Conservation (phyloP, 1,140 invertebrate species). For the Acromyrmex charruanus region DNA sequence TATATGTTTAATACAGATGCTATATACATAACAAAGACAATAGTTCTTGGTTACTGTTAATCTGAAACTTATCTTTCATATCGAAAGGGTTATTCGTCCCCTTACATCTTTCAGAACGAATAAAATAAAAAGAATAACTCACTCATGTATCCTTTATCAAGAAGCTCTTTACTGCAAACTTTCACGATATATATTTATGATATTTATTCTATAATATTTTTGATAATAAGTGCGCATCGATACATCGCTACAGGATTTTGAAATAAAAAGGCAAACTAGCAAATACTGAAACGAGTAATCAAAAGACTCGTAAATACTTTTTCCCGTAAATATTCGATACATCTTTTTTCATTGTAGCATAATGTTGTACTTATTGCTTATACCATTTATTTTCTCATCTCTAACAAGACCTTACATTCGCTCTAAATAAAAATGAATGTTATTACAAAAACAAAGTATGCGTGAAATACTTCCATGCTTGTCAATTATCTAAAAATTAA, state of each 20-base stretch:
- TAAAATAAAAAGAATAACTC: not conserved
- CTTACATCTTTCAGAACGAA: not conserved
- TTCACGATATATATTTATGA: conserved; percentile 29
- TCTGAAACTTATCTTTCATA: conserved; percentile 69
- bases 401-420: not conserved
- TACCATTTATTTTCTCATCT: conserved; percentile 29
- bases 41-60: conserved; percentile 81
- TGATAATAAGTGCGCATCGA: conserved; percentile 57
- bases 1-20: conserved; percentile 52
- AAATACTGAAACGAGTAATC: conserved; percentile 13
- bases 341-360: conserved; percentile 26
- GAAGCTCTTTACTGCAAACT: conserved; percentile 42
- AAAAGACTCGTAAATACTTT: conserved; percentile 24
- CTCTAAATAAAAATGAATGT: conserved; percentile 17
- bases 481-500: conserved; percentile 16
- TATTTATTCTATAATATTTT: conserved; percentile 56
- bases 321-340: conserved; percentile 23
- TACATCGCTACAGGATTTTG: not conserved
- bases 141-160: conserved; percentile 56
- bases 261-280: not conserved
- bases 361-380: not conserved
- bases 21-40: conserved; percentile 77
- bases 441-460: not conserved
- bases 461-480: not conserved
- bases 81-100: not conserved